Evolutionary conservation across 2,888 invertebrate species (phyloP).

Genomic region (Onthophagus sagittarius): DNA sequence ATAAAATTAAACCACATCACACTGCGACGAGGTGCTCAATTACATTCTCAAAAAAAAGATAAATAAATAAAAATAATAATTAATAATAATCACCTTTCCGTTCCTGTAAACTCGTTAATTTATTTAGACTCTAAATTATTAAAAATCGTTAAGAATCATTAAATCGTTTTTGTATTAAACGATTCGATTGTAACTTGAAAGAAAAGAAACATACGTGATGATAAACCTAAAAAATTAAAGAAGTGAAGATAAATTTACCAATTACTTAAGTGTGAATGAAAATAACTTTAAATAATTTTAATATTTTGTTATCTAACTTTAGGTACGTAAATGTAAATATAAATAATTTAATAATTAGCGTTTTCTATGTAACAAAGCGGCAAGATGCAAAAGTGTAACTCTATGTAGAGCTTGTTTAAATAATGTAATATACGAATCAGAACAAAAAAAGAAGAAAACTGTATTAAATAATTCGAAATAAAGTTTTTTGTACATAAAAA

Average conservation of each 20-base stretch:
- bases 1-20: background rate
- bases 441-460: background rate
- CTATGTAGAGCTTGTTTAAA: background rate
- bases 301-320: background rate
- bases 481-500: background rate
- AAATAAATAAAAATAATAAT: no score
- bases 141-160: background rate
- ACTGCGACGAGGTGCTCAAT: background rate
- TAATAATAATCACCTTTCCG: background rate
- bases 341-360: background rate
- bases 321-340: background rate
- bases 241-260: background rate
- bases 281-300: background rate
- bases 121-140: slow-evolving; percentile 1
- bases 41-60: background rate
- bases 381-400: background rate
- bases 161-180: background rate
- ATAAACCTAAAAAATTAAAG: background rate
- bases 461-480: background rate
- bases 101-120: background rate
- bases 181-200: background rate
- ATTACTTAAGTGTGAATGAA: background rate
- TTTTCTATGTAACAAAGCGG: background rate
- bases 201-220: background rate
- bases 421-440: background rate